Conservation (phyloP, 2,113 vertebrate species). For the Notothenia coriiceps region DNA sequence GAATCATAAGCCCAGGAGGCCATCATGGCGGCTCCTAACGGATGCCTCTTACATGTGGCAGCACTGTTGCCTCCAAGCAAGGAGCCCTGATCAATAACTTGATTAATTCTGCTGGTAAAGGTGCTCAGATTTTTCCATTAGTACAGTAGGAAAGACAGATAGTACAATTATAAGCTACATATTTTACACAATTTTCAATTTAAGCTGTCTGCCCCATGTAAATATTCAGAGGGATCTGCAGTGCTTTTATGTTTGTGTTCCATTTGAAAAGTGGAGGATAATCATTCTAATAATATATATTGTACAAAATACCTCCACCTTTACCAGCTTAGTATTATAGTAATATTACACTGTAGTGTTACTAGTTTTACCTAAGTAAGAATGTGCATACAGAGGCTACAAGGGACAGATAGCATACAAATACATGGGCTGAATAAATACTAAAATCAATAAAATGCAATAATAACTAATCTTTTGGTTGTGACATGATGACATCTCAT, state of each 20-base stretch:
- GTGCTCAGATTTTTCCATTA: background rate
- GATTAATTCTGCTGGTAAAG: conserved; percentile 39
- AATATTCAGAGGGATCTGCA: background rate
- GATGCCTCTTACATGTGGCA: conserved; percentile 23
- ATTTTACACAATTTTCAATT: background rate
- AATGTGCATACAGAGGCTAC: too few relatives aligned
- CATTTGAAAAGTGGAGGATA: background rate
- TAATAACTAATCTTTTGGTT: too few relatives aligned
- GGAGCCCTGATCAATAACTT: conserved; percentile 47
- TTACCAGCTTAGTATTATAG: too few relatives aligned
- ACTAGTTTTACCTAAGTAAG: too few relatives aligned
- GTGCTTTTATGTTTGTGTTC: background rate
- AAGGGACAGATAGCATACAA: too few relatives aligned
- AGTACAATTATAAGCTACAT: background rate
- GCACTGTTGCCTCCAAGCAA: conserved; percentile 24
- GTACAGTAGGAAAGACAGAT: too few relatives aligned
- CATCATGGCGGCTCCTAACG: conserved; percentile 14
- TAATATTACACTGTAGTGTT: too few relatives aligned
- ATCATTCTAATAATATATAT: too few relatives aligned
- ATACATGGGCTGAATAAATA: too few relatives aligned
- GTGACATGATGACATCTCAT: too few relatives aligned
- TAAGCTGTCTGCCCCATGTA: background rate
- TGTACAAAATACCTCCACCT: too few relatives aligned
- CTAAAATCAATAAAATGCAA: too few relatives aligned
- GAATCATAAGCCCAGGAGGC: conserved; percentile 28